Conservation (phyloP, 2,888 invertebrate genomes). For the Clistopyga incitator region DNA sequence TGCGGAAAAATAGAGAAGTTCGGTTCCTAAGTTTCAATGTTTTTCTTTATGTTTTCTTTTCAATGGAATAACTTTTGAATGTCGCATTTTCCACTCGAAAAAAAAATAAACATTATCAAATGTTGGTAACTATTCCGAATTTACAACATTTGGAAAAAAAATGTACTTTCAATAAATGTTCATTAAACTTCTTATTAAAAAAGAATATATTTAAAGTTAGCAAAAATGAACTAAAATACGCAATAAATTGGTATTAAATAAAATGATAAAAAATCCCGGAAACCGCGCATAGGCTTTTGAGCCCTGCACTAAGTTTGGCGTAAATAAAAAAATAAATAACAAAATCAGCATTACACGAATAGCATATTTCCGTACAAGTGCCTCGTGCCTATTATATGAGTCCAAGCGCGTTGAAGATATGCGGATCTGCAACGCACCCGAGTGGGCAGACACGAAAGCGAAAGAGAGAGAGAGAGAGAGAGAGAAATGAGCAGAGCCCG, state of each 20-base stretch:
- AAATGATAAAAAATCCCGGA: neutral
- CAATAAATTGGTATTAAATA: no score
- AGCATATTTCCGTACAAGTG: neutral
- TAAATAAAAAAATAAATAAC: neutral
- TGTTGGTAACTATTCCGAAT: no score
- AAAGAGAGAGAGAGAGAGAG: constrained; percentile 4
- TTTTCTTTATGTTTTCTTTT: no score
- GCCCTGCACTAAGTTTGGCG: neutral
- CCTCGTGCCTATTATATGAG: constrained; percentile 12
- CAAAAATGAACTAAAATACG: no score
- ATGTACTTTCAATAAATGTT: no score
- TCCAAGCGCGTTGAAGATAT: constrained; percentile 9
- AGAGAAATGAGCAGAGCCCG: constrained; percentile 50
- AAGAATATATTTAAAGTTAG: no score
- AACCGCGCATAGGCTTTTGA: neutral
- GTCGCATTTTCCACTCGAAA: no score
- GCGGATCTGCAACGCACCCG: constrained; percentile 21
- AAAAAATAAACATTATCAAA: no score
- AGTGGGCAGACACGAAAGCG: constrained; percentile 11
- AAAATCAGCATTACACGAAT: neutral
- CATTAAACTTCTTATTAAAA: no score
- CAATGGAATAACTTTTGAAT: no score
- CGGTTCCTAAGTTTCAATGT: no score
- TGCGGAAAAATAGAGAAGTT: no score
- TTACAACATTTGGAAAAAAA: neutral